Evolutionary conservation across 2,113 vertebrate genomes (phyloP).

Genomic region (Hyperoodon ampullatus): DNA sequence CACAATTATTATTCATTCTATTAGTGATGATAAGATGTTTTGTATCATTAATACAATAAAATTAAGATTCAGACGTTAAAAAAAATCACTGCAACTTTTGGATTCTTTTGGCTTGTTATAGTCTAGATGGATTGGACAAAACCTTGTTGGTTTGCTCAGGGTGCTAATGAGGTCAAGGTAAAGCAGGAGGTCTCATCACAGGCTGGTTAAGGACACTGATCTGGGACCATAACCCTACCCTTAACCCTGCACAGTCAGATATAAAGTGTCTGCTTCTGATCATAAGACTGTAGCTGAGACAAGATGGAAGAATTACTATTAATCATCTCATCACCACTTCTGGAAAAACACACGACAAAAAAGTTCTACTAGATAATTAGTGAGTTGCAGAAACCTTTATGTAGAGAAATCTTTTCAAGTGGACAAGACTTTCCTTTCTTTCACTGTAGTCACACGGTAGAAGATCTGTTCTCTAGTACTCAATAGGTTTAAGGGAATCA

Average conservation of each 20-base stretch:
- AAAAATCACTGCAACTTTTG: background rate
- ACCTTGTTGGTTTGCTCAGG: background rate
- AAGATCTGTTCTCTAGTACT: background rate
- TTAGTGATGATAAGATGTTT: background rate
- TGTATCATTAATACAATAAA: background rate
- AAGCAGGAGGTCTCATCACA: background rate
- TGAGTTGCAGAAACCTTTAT: background rate
- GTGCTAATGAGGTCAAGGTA: background rate
- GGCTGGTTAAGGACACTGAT: background rate
- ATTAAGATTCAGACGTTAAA: background rate
- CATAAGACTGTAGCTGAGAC: conserved; percentile 8
- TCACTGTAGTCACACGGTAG: background rate
- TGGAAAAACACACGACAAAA: background rate
- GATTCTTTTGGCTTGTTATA: background rate
- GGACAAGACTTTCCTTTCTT: background rate
- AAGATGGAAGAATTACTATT: conserved; percentile 24
- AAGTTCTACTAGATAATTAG: background rate
- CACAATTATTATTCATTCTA: background rate
- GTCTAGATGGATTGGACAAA: background rate
- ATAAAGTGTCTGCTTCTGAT: background rate
- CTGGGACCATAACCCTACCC: background rate
- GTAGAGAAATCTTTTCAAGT: background rate
- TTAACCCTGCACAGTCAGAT: background rate
- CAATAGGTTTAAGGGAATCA: background rate
- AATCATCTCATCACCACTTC: background rate